Percentiles rank a stretch among this genome's conserved stretches.
These are phyloP conservation scores for Caenorhabditis sp. DNA, from an alignment of 2,888 invertebrate genomes.

Conservation along the genomic window DNA sequence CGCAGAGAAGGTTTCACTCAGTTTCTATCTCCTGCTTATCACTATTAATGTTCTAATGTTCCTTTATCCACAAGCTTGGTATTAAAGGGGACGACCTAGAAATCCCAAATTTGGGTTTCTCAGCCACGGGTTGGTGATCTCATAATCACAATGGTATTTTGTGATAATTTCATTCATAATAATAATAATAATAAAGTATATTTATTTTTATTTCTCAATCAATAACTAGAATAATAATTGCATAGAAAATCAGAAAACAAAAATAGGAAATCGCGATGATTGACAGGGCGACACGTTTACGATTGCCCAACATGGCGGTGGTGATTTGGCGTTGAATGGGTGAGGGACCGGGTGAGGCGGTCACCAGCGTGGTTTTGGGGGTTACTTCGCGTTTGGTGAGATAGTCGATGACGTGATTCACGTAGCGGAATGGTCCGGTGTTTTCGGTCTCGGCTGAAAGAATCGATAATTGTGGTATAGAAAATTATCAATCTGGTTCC, in stretches of 20 bases:
- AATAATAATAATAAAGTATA: no score
- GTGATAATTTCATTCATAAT: no score
- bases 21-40: conserved; percentile 63
- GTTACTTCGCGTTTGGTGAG: conserved; percentile 24
- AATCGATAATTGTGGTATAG: neutral
- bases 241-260: conserved; percentile 56
- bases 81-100: conserved; percentile 49
- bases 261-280: conserved; percentile 53
- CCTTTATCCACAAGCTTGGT: conserved; percentile 67
- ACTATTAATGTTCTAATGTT: conserved; percentile 63
- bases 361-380: conserved; percentile 36
- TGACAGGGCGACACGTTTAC: conserved; percentile 59
- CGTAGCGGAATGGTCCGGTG: conserved; percentile 28
- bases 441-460: conserved; percentile 35
- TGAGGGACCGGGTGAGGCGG: conserved; percentile 35
- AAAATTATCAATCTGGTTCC: no score
- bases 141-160: conserved; percentile 2
- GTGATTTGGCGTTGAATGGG: conserved; percentile 60
- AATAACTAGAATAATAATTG: conserved; percentile 53
- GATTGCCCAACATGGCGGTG: conserved; percentile 59
- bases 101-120: no score
- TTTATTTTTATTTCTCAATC: conserved; percentile 20
- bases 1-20: conserved; percentile 60
- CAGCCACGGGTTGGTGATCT: conserved; percentile 2
- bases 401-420: conserved; percentile 34